Conservation (phyloP, 1,140 invertebrate genomes). For the Aphaenogaster floridana region DNA sequence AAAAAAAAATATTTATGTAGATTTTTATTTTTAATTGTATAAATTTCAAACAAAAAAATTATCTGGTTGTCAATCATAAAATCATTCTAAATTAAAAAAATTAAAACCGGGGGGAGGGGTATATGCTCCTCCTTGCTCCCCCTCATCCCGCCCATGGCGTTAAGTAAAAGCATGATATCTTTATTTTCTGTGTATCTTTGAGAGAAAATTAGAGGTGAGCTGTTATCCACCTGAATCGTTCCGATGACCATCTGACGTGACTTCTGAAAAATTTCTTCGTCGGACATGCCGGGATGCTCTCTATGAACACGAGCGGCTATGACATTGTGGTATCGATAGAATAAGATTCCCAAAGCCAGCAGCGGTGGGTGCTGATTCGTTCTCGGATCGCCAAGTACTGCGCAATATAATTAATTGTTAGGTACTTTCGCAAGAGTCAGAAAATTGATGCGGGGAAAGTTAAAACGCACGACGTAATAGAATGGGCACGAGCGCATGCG, state of each 20-base stretch:
- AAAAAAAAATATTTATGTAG: too few species aligned
- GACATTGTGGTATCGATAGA: conserved; percentile 98
- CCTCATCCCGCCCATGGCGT: too few species aligned
- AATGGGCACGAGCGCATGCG: neutral
- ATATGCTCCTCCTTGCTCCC: too few species aligned
- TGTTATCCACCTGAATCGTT: conserved; percentile 93
- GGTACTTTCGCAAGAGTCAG: conserved; percentile 42
- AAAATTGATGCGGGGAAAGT: conserved; percentile 48
- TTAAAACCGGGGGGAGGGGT: too few species aligned
- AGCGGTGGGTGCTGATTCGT: conserved; percentile 99
- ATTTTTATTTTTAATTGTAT: too few species aligned
- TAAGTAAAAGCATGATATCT: neutral
- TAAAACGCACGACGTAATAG: conserved; percentile 12
- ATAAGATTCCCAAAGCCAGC: conserved; percentile 96
- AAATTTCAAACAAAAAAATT: too few species aligned
- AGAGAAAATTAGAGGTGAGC: neutral
- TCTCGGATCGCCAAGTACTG: conserved; percentile 98
- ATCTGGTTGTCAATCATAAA: too few species aligned
- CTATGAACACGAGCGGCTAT: conserved; percentile 93
- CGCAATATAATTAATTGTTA: conserved; percentile 74
- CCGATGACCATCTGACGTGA: conserved; percentile 96
- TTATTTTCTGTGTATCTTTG: neutral
- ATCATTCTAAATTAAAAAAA: too few species aligned
- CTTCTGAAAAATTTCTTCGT: conserved; percentile 98
- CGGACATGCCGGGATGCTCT: conserved; percentile 95